These are phyloP conservation scores for Phodopus roborovskii DNA, from an alignment of 2,113 vertebrate genomes.

Conservation along the genomic window DNA sequence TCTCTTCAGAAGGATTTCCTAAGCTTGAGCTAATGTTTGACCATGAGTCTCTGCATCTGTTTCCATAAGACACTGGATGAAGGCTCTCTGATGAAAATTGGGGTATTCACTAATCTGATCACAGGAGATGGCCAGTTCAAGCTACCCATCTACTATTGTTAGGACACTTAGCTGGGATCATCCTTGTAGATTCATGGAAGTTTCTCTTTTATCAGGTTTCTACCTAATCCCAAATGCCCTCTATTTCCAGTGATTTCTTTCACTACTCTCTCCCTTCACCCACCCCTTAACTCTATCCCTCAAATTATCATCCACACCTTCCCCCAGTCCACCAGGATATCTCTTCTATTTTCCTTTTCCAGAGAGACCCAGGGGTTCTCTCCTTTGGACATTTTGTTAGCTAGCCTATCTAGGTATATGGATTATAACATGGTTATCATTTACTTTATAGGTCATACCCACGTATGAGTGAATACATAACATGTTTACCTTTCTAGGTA, in stretches of 20 bases:
- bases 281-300: background rate
- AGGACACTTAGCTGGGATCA: background rate
- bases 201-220: background rate
- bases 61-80: background rate
- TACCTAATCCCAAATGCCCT: background rate
- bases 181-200: background rate
- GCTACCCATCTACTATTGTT: background rate
- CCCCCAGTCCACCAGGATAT: background rate
- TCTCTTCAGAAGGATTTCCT: background rate
- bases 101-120: background rate
- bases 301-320: background rate
- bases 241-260: background rate
- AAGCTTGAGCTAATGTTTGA: background rate
- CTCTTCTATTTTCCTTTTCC: background rate
- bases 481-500: background rate
- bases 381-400: background rate
- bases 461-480: background rate
- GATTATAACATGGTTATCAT: background rate
- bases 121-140: background rate
- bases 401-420: background rate
- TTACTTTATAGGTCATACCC: background rate
- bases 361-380: background rate
- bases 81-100: background rate
- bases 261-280: background rate
- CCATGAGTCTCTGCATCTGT: background rate